Conservation (phyloP, 2,797 vertebrate species). For the Pelochelys cantorii region DNA sequence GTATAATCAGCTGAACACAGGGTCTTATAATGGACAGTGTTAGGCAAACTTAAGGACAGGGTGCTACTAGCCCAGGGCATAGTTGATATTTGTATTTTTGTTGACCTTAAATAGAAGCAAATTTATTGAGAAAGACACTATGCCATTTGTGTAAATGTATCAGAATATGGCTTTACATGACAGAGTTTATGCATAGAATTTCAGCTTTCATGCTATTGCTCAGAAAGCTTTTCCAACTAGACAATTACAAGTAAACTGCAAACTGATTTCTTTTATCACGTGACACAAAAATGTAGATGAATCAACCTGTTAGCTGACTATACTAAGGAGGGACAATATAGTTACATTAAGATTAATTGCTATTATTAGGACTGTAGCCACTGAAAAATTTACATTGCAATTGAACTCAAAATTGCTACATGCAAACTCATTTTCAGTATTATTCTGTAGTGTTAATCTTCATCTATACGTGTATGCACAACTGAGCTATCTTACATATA, state of each 20-base stretch:
- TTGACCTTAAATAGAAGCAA: not conserved
- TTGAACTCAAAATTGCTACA: not conserved
- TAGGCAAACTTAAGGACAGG: not conserved
- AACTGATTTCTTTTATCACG: not conserved
- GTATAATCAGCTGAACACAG: not conserved
- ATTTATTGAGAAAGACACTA: no score
- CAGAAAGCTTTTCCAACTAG: not conserved
- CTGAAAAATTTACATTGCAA: not conserved
- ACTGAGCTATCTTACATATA: not conserved
- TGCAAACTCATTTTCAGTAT: not conserved
- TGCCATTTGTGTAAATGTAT: not conserved
- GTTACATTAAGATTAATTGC: not conserved
- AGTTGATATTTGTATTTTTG: not conserved
- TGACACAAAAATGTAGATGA: no score
- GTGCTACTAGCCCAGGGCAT: not conserved
- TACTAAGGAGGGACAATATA: not conserved
- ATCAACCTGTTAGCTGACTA: not conserved
- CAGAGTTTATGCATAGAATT: not conserved
- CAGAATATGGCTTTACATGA: not conserved
- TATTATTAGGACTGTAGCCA: not conserved
- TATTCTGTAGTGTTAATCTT: not conserved
- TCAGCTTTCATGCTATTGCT: not conserved
- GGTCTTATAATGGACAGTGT: not conserved
- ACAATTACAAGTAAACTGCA: not conserved
- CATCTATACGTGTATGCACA: not conserved